Evolutionary conservation across 2,888 invertebrate species (phyloP), one percentile per base, ranked within the genome.

Genomic region (Saturnia japonica): DNA sequence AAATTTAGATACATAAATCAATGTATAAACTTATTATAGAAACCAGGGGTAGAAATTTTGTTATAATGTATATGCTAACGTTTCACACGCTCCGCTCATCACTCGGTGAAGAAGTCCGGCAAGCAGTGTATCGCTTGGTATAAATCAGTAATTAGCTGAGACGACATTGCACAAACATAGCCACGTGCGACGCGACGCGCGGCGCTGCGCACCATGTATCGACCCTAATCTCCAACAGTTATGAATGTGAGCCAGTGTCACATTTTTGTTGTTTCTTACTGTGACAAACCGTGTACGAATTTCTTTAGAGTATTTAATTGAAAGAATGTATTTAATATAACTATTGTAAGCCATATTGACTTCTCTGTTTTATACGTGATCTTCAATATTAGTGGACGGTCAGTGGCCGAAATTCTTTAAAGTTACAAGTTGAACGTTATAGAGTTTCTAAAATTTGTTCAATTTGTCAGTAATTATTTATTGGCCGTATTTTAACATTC

Each of bases 101-200:
- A 64, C 64, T n/a, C 16, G n/a, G n/a, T 16, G 11, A 64, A 11
- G 19, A 64, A 40, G 40, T 64, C 40, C n/a, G 11, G 64, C n/a
- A 19, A 62, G 62, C 12, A 62, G 19, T 11, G 28, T n/a, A 64
- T 34, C 11, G 72, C 70, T 73, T 43, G 70, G 77, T 78, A 81
- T 84, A 84, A 83, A 85, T 85, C 82, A 83, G 81, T 80, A 81
- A 84, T 84, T 79, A 82, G 80, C 81, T 74, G 75, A 75, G 80
- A 79, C 80, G 81, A 86, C 82, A 80, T 77, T 85, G 80, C 75
- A 82, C 81, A 79, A 85, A 85, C 85, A 85, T n/a, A 51, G 80
- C 77, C 82, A 73, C 75, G 76, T 75, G 81, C 70, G 62, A 54
- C n/a, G 54, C 6, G n/a, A 19, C 16, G 45, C 2, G 28, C 75